Conservation (phyloP, 92 coral and sea anemone species). For the Paragorgia papillata region DNA sequence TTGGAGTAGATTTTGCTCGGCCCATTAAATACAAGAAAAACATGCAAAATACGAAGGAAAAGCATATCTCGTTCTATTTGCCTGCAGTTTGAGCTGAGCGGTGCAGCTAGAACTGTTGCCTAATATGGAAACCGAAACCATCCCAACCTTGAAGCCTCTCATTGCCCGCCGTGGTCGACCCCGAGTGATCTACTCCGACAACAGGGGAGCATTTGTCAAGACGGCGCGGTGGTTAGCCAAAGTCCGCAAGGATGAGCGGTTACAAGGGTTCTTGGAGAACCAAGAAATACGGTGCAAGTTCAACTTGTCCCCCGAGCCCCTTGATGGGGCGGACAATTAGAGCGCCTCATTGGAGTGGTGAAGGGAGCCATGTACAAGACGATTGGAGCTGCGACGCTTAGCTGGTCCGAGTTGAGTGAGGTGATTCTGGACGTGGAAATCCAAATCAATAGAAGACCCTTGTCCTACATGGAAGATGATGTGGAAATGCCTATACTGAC, state of each 20-base stretch:
- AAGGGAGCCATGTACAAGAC: no score
- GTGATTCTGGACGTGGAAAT: no score
- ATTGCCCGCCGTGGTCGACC: conserved; percentile 13
- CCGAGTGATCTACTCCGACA: conserved; percentile 24
- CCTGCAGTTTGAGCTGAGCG: conserved; percentile 30
- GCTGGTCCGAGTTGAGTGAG: no score
- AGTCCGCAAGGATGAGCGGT: conserved; percentile 5
- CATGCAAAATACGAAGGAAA: conserved; percentile 8
- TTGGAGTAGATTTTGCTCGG: conserved; percentile 39
- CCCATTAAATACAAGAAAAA: conserved; percentile 28
- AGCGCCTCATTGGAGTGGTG: conserved; percentile 6
- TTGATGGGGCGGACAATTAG: conserved; percentile 23
- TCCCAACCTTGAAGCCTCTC: background rate
- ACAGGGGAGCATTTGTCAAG: conserved; percentile 20
- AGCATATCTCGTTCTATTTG: conserved; percentile 12
- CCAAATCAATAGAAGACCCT: background rate
- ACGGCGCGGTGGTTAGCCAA: background rate
- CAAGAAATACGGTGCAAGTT: conserved; percentile 1
- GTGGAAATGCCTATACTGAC: background rate
- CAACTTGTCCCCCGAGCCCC: conserved; percentile 20
- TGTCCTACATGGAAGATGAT: background rate
- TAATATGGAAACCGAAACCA: conserved; percentile 18
- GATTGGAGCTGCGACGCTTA: no score
- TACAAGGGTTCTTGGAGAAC: conserved; percentile 12
- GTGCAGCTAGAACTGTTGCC: conserved; percentile 27